These are phyloP conservation scores for Tonatia bakeri DNA, from an alignment of 2,113 vertebrate species.

Conservation along the genomic window DNA sequence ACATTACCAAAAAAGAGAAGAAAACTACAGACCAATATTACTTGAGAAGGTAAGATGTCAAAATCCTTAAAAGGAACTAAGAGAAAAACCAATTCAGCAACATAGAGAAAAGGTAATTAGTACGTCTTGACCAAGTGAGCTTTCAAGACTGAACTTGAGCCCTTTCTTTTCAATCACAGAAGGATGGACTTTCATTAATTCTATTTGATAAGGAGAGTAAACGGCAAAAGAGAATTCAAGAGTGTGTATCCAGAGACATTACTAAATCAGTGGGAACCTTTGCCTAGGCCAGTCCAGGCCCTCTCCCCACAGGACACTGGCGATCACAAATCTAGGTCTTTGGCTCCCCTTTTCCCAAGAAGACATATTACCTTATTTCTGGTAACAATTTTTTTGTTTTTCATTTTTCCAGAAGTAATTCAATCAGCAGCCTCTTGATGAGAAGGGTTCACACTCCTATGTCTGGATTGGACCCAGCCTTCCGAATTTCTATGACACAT, in stretches of 20 bases:
- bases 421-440: neutral
- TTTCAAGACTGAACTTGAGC: neutral
- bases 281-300: neutral
- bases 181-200: neutral
- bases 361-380: neutral
- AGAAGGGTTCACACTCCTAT: neutral
- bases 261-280: neutral
- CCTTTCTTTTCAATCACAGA: neutral
- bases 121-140: neutral
- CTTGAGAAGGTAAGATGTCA: neutral
- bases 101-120: neutral
- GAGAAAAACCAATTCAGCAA: neutral
- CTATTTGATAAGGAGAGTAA: neutral
- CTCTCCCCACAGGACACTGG: neutral
- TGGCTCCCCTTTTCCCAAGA: neutral
- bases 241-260: neutral
- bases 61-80: neutral
- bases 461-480: neutral
- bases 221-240: neutral
- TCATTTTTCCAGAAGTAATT: neutral
- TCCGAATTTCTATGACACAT: neutral
- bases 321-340: neutral
- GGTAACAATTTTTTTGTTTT: neutral
- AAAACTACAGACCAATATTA: neutral
- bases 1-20: neutral